Evolutionary conservation across 2,797 vertebrate genomes (phyloP).

Genomic region (Ctenopoma multispine): DNA sequence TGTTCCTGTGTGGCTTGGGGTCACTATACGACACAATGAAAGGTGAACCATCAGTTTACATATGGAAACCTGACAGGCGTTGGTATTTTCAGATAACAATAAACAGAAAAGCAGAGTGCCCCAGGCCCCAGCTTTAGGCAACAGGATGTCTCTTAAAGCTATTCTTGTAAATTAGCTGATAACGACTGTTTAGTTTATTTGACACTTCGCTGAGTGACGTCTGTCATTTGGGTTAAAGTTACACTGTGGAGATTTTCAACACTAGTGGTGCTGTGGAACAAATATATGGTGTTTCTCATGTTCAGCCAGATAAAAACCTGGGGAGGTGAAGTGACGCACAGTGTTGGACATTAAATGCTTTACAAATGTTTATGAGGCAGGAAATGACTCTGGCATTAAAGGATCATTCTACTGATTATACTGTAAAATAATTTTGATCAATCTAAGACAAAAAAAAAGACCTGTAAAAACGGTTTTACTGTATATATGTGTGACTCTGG

Average conservation of each 20-base stretch:
- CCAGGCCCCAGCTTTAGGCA: background rate
- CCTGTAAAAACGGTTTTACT: too few species aligned
- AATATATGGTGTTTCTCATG: background rate
- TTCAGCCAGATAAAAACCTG: too few species aligned
- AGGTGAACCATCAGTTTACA: constrained; percentile 27
- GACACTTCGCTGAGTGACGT: constrained; percentile 3
- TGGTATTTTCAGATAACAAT: constrained; percentile 20
- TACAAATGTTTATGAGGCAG: background rate
- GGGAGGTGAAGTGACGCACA: too few species aligned
- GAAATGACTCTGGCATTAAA: background rate
- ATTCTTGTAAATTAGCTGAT: background rate
- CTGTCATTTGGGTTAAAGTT: background rate
- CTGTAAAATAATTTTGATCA: too few species aligned
- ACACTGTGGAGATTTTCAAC: background rate
- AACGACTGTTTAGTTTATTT: constrained; percentile 1
- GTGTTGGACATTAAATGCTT: too few species aligned
- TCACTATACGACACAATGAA: constrained; percentile 18
- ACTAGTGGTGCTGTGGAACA: background rate
- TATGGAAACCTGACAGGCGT: background rate
- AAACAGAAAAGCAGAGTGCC: background rate
- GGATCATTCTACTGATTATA: background rate
- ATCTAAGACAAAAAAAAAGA: too few species aligned
- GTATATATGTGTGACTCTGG: too few species aligned
- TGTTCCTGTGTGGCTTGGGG: background rate
- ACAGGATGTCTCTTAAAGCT: background rate